Percentiles rank a stretch among this genome's conserved stretches.
Evolutionary conservation across 1,140 invertebrate species (phyloP).

Genomic region (Diuraphis noxia): DNA sequence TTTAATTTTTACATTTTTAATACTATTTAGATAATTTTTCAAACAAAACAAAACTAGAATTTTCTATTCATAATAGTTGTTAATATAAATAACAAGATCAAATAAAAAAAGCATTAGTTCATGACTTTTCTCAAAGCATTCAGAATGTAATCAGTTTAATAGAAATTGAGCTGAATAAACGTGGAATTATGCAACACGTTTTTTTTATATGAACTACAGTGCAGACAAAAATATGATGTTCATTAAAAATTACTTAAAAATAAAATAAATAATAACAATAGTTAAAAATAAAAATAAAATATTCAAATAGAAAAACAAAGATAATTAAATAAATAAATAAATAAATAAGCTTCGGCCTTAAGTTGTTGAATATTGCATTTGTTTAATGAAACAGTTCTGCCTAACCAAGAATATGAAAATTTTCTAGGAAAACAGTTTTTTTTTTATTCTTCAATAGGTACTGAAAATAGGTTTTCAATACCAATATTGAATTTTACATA

Average conservation of each 20-base stretch:
- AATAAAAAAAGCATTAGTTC: slow-evolving; percentile 45
- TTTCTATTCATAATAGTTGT: slow-evolving; percentile 38
- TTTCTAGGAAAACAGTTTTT: not conserved
- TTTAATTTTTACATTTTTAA: slow-evolving; percentile 29
- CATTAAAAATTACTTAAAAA: slow-evolving; percentile 38
- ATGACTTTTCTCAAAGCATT: slow-evolving; percentile 25
- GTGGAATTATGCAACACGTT: slow-evolving; percentile 31
- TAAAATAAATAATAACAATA: slow-evolving; percentile 36
- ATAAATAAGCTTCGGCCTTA: slow-evolving; percentile 45
- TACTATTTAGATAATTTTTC: slow-evolving; percentile 24
- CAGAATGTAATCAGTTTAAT: slow-evolving; percentile 33
- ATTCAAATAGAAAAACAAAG: slow-evolving; percentile 19
- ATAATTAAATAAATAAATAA: slow-evolving; percentile 35
- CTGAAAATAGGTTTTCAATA: not conserved
- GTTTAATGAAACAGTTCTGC: slow-evolving; percentile 22
- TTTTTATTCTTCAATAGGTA: not conserved
- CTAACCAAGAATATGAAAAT: not conserved
- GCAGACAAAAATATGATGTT: slow-evolving; percentile 45
- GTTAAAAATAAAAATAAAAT: slow-evolving; percentile 24
- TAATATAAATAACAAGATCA: slow-evolving; percentile 41
- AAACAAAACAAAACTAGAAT: slow-evolving; percentile 42
- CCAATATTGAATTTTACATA: slow-evolving; percentile 26
- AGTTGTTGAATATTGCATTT: slow-evolving; percentile 14
- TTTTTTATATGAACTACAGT: slow-evolving; percentile 35
- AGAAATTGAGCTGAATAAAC: slow-evolving; percentile 50